These are phyloP conservation scores for Teleopsis dalmanni DNA, from an alignment of 1,140 invertebrate species.

Conservation along the genomic window DNA sequence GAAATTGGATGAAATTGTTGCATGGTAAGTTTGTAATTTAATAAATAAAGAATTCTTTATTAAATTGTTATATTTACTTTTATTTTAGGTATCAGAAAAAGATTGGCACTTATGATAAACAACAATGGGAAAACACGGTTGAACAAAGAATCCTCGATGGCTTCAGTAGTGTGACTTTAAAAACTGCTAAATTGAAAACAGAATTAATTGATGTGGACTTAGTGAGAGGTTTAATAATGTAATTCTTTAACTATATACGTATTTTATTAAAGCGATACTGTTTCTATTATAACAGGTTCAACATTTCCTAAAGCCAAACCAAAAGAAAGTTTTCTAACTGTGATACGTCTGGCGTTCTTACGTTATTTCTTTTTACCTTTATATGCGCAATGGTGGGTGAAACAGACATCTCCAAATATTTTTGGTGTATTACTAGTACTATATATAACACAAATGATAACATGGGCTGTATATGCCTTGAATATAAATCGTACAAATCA, in stretches of 20 bases:
- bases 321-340: conserved; percentile 75
- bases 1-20: conserved; percentile 46
- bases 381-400: conserved; percentile 79
- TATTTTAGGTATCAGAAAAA: conserved; percentile 78
- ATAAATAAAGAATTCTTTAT: not conserved
- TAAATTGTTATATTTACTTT: conserved; percentile 8
- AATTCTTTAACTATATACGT: not conserved
- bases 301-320: conserved; percentile 91
- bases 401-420: conserved; percentile 70
- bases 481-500: conserved; percentile 43
- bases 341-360: conserved; percentile 69
- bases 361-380: conserved; percentile 75
- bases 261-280: not conserved
- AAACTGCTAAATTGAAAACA: conserved; percentile 78
- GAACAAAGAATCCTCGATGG: conserved; percentile 82
- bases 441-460: conserved; percentile 68
- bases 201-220: conserved; percentile 94
- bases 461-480: conserved; percentile 56
- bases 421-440: conserved; percentile 66
- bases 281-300: conserved; percentile 56
- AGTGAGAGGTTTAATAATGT: conserved; percentile 59
- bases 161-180: conserved; percentile 76
- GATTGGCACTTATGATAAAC: conserved; percentile 93
- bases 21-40: conserved; percentile 27
- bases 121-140: conserved; percentile 91